Conservation (phyloP, 1,140 invertebrate species). For the Hycleus cichorii region DNA sequence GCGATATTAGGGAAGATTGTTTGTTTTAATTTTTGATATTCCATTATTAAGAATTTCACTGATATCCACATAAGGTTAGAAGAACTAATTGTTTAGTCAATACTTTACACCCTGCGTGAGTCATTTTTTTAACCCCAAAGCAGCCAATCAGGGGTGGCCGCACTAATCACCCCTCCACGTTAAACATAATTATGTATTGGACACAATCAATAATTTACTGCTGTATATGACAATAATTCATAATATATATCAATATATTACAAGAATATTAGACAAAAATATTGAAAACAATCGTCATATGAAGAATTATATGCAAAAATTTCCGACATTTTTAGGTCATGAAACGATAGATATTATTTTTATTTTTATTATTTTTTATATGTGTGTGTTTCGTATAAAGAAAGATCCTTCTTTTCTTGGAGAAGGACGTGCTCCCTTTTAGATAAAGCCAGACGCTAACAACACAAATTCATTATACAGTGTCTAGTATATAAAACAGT, state of each 20-base stretch:
- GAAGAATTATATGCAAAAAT: too few species aligned
- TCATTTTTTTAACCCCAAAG: constrained; percentile 43
- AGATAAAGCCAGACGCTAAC: constrained; percentile 34
- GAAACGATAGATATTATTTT: too few species aligned
- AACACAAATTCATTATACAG: constrained; percentile 41
- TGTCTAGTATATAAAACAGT: constrained; percentile 39
- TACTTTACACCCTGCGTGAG: constrained; percentile 44
- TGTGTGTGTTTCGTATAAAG: too few species aligned
- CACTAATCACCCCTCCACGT: constrained; percentile 40
- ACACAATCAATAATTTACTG: constrained; percentile 42
- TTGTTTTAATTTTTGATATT: too few species aligned
- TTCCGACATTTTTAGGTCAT: too few species aligned
- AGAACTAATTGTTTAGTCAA: constrained; percentile 44
- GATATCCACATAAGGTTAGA: constrained; percentile 20
- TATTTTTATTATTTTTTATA: too few species aligned
- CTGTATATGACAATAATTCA: constrained; percentile 27
- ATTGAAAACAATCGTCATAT: too few species aligned
- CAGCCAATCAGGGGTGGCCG: constrained; percentile 38
- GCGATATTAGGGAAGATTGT: too few species aligned
- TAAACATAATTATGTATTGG: constrained; percentile 43
- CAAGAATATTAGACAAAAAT: too few species aligned
- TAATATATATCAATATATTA: too few species aligned
- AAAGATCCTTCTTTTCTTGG: too few species aligned
- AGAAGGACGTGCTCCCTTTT: not conserved
- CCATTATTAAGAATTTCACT: not conserved